Evolutionary conservation across 2,888 invertebrate species (phyloP), one percentile per base, ranked within the genome.

Genomic region (Cephus spinipes): DNA sequence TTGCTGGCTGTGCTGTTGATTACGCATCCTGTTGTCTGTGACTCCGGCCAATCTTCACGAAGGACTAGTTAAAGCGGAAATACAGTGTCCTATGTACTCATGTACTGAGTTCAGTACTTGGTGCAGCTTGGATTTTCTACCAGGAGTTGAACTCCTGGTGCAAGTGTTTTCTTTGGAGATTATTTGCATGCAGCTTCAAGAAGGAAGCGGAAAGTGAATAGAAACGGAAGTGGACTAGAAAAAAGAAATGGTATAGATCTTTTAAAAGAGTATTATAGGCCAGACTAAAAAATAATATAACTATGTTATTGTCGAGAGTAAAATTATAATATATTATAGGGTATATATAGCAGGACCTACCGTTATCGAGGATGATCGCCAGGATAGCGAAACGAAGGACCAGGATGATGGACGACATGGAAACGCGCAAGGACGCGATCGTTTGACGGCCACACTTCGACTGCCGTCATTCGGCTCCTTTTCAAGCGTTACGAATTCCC

Each of bases 401-500:
- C 69, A 83, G 80, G 73, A 79, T 77, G 79, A 81, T 55, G 73
- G 80, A 79, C 83, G 85, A 86, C 85, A 86, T 86, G 81, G 85
- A 84, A 82, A 81, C 81, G 82, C 79, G 79, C 74, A 77, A 79
- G 73, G 79, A 79, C 76, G 81, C 81, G 80, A 83, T 81, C 79
- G 82, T 81, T 80, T 75, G 86, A 81, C 82, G 82, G 83, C 81
- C 82, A 83, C 82, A 82, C 81, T 83, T 83, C 81, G 81, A 86
- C 85, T 86, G 84, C 40, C 81, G 76, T 31, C 12, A n/a, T n/a
- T 71, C 12, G 71, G 30, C 33, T 71, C 30, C 71, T 71, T 86
- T 84, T 81, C 81, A 85, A 85, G 84, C 83, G 81, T 81, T 83
- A 82, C 81, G 81, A 85, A 85, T 85, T 84, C 82, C 82, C 86